Evolutionary conservation across 1,140 invertebrate genomes (phyloP).

Genomic region (Cydia fagiglandana): DNA sequence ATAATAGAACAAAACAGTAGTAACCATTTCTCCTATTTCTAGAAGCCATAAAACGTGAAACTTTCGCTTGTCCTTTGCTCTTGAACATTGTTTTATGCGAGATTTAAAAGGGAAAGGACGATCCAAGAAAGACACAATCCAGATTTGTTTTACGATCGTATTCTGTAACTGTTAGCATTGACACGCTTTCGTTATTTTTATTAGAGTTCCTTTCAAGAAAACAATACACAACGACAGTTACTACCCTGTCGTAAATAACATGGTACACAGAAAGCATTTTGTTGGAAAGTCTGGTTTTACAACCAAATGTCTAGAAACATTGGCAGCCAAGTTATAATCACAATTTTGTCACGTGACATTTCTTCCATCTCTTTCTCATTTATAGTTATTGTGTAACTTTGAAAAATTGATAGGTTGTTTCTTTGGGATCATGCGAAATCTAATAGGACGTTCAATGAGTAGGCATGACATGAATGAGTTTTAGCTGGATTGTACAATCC

Average conservation of each 20-base stretch:
- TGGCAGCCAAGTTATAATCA: too few species aligned
- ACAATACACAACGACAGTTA: conserved; percentile 6
- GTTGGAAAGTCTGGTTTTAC: not conserved
- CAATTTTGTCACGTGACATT: too few species aligned
- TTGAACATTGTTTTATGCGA: not conserved
- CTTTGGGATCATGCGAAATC: too few species aligned
- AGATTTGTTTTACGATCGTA: conserved; percentile 4
- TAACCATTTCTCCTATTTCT: conserved; percentile 12
- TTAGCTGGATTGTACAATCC: too few species aligned
- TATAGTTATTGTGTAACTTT: too few species aligned
- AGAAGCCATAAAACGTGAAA: not conserved
- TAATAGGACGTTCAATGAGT: too few species aligned
- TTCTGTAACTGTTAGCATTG: conserved; percentile 14
- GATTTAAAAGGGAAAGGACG: conserved; percentile 26
- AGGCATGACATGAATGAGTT: too few species aligned
- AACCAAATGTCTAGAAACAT: not conserved
- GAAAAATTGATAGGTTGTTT: too few species aligned
- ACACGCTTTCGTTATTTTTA: conserved; percentile 20
- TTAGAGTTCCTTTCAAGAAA: not conserved
- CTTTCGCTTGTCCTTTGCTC: not conserved
- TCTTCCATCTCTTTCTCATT: too few species aligned
- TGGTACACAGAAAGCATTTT: not conserved
- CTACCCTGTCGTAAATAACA: not conserved
- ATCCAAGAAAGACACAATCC: not conserved
- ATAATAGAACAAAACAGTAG: not conserved